Conservation (phyloP, 2,888 invertebrate genomes). For the Chaitophorus viminalis region DNA sequence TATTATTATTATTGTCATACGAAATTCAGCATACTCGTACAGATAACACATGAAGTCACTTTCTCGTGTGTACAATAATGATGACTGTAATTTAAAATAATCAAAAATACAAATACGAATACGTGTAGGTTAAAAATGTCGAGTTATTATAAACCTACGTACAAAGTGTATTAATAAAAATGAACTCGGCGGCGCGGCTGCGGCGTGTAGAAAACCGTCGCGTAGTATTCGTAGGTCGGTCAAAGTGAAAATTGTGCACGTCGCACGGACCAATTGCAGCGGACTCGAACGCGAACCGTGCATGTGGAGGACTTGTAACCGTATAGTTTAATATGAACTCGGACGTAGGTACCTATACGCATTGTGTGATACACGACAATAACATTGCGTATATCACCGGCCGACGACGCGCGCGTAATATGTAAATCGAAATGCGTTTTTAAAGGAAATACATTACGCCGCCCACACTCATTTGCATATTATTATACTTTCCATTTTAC, state of each 20-base stretch:
- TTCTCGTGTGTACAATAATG: slow-evolving; percentile 14
- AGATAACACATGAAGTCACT: slow-evolving; percentile 1
- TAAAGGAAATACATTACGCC: slow-evolving; percentile 33
- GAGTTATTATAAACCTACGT: slow-evolving; percentile 38
- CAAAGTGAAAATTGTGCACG: slow-evolving; percentile 37
- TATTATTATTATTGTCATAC: not conserved
- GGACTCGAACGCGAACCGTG: not conserved
- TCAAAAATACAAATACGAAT: slow-evolving; percentile 1
- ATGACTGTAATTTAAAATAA: slow-evolving; percentile 13
- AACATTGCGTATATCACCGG: slow-evolving; percentile 12
- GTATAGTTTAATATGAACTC: not conserved
- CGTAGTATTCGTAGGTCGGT: slow-evolving; percentile 48
- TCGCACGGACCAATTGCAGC: not conserved
- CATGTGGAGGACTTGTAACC: slow-evolving; percentile 15
- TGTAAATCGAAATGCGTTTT: slow-evolving; percentile 44
- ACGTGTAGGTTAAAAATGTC: slow-evolving; percentile 45
- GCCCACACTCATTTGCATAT: slow-evolving; percentile 27
- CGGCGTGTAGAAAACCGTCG: too few relatives aligned
- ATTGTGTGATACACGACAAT: not conserved
- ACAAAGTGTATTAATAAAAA: not conserved
- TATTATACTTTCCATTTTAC: slow-evolving; percentile 54
- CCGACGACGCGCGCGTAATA: not conserved
- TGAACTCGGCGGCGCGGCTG: not conserved
- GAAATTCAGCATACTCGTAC: not conserved
- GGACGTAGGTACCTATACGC: not conserved